phyloP scores from a whole-genome alignment of 2,797 vertebrate species.

The Loris lydekkerianus region DNA sequence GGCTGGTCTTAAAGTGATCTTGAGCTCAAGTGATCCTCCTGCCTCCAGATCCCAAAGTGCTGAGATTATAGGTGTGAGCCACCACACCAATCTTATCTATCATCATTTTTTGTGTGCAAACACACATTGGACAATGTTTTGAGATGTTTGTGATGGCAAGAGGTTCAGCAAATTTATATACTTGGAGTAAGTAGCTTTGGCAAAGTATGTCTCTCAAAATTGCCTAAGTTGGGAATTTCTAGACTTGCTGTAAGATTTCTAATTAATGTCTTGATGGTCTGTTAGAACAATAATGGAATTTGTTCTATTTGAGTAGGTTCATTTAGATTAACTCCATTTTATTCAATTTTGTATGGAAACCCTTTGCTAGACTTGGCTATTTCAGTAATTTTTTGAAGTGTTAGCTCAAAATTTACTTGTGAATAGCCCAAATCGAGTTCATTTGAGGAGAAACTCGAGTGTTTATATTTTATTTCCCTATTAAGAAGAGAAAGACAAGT shows the following conservation, averaged over 20 bases:
- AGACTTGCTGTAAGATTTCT: background rate
- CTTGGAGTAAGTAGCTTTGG: background rate
- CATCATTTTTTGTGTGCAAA: background rate
- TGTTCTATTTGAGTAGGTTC: background rate
- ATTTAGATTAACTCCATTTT: background rate
- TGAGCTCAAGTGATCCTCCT: background rate
- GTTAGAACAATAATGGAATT: background rate
- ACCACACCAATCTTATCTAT: background rate
- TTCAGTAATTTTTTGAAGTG: constrained; percentile 30
- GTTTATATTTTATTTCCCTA: constrained; percentile 6
- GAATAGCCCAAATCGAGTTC: background rate
- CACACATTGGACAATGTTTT: constrained; percentile 42
- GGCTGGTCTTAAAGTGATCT: background rate
- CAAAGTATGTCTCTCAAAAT: background rate
- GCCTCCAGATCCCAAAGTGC: background rate
- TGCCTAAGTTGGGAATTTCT: background rate
- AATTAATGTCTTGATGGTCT: background rate
- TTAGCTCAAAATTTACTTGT: background rate
- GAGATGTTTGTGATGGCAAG: background rate
- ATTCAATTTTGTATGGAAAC: background rate
- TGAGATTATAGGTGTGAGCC: background rate
- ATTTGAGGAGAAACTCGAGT: constrained; percentile 11
- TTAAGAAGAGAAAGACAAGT: background rate
- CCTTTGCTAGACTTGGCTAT: constrained; percentile 39
- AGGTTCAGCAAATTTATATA: background rate